phyloP scores from a whole-genome alignment of 2,888 invertebrate genomes.

The Chesias legatella region DNA sequence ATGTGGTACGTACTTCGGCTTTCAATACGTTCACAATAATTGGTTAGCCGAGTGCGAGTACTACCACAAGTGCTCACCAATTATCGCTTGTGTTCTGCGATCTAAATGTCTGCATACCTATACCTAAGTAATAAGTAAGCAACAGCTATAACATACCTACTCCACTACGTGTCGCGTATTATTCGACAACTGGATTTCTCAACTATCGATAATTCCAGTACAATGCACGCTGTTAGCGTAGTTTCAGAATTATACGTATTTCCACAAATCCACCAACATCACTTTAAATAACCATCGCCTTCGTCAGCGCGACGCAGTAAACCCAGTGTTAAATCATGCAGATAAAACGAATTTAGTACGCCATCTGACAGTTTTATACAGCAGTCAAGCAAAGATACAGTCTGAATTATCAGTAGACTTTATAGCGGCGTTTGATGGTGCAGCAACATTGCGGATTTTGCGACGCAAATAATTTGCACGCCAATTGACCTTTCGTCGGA shows the following conservation, averaged over 20 bases:
- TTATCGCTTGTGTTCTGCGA: constrained; percentile 22
- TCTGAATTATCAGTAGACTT: constrained; percentile 28
- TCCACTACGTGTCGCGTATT: too few relatives aligned
- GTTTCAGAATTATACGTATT: too few relatives aligned
- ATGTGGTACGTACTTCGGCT: background rate
- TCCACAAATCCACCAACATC: background rate
- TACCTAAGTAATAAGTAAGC: background rate
- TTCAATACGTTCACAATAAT: constrained; percentile 5
- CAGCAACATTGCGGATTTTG: constrained; percentile 67
- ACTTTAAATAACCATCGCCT: background rate
- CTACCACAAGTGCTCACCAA: constrained; percentile 20
- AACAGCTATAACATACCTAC: too few relatives aligned
- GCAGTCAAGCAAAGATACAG: constrained; percentile 28
- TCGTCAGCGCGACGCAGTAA: constrained; percentile 13
- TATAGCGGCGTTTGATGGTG: constrained; percentile 44
- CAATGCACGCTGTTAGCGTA: too few relatives aligned
- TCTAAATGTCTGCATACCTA: background rate
- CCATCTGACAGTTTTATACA: constrained; percentile 23
- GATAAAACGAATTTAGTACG: constrained; percentile 13
- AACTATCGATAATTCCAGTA: too few relatives aligned
- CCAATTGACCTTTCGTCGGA: constrained; percentile 80
- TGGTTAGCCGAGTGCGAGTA: constrained; percentile 12
- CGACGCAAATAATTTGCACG: constrained; percentile 80
- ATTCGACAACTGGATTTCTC: too few relatives aligned
- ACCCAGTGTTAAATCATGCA: constrained; percentile 18